A percentile compares a stretch with the other conserved stretches of the same genome.
Conservation (phyloP, 2,113 vertebrate genomes). For the Turdus rufiventris region DNA sequence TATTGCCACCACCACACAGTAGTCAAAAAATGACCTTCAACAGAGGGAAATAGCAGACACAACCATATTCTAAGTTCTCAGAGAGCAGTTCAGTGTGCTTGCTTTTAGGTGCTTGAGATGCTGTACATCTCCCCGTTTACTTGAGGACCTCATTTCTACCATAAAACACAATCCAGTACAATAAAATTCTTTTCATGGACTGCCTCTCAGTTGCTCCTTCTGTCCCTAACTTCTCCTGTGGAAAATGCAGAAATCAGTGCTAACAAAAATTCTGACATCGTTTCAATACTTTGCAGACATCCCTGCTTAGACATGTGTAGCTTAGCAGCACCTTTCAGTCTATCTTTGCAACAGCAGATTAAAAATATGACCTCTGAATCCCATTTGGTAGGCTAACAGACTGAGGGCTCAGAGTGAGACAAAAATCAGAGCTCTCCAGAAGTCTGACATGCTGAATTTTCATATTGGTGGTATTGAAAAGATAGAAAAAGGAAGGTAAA, state of each 20-base stretch:
- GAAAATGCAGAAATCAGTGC: not conserved
- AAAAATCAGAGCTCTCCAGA: not conserved
- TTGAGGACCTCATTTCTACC: not conserved
- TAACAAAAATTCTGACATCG: not conserved
- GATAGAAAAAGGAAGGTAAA: not conserved
- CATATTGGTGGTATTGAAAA: not conserved
- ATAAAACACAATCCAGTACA: not conserved
- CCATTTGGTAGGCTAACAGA: not conserved
- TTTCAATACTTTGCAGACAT: not conserved
- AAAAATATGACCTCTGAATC: not conserved
- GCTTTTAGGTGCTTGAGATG: not conserved
- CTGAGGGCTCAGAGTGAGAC: not conserved
- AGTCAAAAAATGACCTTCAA: not conserved
- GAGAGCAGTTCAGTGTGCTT: not conserved
- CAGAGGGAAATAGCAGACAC: not conserved
- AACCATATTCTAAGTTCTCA: not conserved
- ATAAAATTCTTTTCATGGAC: not conserved
- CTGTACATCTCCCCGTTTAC: not conserved
- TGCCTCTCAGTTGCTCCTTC: not conserved
- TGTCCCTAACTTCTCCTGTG: not conserved
- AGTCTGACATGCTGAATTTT: not conserved
- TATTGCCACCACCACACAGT: fast-evolving
- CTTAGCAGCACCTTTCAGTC: not conserved
- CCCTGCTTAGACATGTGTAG: not conserved
- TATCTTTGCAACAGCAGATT: not conserved